Evolutionary conservation across 2,797 vertebrate genomes (phyloP).

Genomic region (Sylvia borin): DNA sequence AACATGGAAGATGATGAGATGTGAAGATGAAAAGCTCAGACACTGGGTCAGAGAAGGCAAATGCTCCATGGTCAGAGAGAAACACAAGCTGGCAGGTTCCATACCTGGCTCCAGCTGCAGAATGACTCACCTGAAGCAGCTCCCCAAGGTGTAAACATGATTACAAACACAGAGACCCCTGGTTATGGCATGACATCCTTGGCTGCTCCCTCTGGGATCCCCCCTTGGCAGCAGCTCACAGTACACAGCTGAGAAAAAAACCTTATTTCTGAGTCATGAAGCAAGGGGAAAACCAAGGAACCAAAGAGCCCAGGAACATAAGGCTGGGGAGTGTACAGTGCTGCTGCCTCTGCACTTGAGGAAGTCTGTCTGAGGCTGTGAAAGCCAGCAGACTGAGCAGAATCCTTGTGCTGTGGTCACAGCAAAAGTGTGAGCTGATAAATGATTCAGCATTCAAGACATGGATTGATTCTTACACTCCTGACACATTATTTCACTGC

Average conservation of each 20-base stretch:
- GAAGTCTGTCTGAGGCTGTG: not conserved
- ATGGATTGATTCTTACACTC: not conserved
- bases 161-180: not conserved
- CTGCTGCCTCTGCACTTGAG: not conserved
- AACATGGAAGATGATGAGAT: not conserved
- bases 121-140: not conserved
- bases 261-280: not conserved
- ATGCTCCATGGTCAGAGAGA: not conserved
- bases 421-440: not conserved
- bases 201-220: not conserved
- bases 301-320: not conserved
- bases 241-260: not conserved
- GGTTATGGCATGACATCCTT: not conserved
- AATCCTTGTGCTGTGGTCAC: not conserved
- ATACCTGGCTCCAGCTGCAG: not conserved
- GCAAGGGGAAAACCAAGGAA: not conserved
- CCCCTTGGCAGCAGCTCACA: not conserved
- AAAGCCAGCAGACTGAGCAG: not conserved
- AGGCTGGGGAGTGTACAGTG: not conserved
- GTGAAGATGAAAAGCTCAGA: not conserved
- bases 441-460: not conserved
- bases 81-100: not conserved
- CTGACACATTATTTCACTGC: not conserved
- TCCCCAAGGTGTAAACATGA: not conserved
- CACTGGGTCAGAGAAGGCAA: not conserved